phyloP scores from a whole-genome alignment of 2,797 vertebrate species.

The Argentina silus region DNA sequence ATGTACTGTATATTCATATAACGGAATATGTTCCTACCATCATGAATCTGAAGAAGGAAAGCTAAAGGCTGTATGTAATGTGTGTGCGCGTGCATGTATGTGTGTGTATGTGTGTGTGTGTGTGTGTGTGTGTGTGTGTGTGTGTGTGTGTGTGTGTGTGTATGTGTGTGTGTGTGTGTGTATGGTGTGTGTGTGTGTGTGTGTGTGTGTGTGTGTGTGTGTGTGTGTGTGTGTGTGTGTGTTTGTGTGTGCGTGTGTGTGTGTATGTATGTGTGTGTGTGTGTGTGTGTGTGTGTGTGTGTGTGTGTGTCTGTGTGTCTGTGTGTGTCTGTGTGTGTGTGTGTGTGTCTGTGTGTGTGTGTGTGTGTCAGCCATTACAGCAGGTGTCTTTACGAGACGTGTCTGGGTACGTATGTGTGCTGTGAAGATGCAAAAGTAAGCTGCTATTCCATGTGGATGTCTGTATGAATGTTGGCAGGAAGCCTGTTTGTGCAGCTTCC shows the following conservation, averaged over 20 bases:
- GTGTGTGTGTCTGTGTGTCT: not conserved
- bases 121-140: conserved; percentile 13
- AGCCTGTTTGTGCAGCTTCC: conserved; percentile 28
- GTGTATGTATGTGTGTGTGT: not conserved
- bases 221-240: conserved; percentile 7
- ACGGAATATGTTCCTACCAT: conserved; percentile 40
- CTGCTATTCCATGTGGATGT: no score
- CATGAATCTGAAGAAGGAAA: conserved; percentile 43
- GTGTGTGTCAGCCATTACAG: not conserved
- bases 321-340: not conserved
- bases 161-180: conserved; percentile 3
- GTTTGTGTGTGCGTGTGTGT: no score
- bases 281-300: conserved; percentile 9
- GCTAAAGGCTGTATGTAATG: not conserved
- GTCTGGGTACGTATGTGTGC: conserved; percentile 1
- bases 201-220: conserved; percentile 3
- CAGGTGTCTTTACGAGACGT: not conserved
- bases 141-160: conserved; percentile 9
- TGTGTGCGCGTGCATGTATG: conserved; percentile 7
- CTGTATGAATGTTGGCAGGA: no score
- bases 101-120: conserved; percentile 16
- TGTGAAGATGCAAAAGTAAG: conserved; percentile 42
- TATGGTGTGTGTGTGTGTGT: conserved; percentile 4
- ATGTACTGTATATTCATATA: conserved; percentile 64
- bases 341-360: conserved; percentile 9